These are phyloP conservation scores for Potamarius usumacintae DNA, from an alignment of 2,113 vertebrate genomes.

Conservation along the genomic window DNA sequence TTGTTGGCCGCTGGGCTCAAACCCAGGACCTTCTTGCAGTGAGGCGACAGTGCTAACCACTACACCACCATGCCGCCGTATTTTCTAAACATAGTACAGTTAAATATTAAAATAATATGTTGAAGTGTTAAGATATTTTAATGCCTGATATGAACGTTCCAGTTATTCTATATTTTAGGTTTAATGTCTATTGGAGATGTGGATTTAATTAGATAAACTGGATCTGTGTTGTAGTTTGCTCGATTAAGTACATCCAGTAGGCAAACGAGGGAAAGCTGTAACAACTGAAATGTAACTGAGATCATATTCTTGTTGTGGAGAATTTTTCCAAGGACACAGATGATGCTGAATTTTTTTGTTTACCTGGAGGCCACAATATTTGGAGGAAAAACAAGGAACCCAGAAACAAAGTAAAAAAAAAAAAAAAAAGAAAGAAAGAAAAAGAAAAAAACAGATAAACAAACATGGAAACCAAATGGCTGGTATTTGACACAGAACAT, in stretches of 20 bases:
- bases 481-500: too few species aligned
- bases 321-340: not conserved
- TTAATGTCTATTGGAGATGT: not conserved
- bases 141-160: not conserved
- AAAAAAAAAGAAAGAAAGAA: fast-evolving
- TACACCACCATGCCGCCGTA: too few species aligned
- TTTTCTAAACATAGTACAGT: not conserved
- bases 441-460: too few species aligned
- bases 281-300: not conserved
- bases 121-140: not conserved
- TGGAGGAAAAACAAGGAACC: not conserved
- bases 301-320: not conserved
- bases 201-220: not conserved
- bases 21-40: too few species aligned
- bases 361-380: not conserved
- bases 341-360: not conserved
- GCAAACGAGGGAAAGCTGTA: not conserved
- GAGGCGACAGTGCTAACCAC: too few species aligned
- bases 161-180: not conserved
- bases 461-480: too few species aligned
- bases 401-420: too few species aligned
- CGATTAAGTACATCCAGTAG: not conserved
- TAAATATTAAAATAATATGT: not conserved
- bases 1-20: too few species aligned
- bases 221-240: not conserved